Evolutionary conservation across 2,888 invertebrate genomes (phyloP).

Genomic region (Sphinx pinastri): DNA sequence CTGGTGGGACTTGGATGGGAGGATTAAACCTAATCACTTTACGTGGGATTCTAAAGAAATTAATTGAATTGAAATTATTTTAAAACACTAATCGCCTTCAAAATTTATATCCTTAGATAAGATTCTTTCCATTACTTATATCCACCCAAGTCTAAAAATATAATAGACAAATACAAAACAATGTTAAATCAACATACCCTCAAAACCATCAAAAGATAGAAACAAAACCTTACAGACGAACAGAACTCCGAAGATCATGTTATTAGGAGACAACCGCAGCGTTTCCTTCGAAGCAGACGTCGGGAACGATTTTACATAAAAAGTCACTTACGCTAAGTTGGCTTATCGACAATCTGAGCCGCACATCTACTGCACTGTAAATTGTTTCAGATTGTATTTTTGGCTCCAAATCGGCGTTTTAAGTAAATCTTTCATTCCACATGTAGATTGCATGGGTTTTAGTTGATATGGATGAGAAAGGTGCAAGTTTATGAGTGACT

Average conservation of each 20-base stretch:
- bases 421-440: not conserved
- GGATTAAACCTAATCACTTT: too few relatives aligned
- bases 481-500: too few relatives aligned
- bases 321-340: slow-evolving; percentile 51
- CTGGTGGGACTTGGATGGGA: too few relatives aligned
- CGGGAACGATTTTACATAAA: slow-evolving; percentile 51
- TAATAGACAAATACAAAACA: not conserved
- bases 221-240: slow-evolving; percentile 25
- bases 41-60: too few relatives aligned
- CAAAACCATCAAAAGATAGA: not conserved
- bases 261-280: slow-evolving; percentile 41
- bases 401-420: slow-evolving; percentile 2
- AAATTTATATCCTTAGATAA: too few relatives aligned
- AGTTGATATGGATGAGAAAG: not conserved
- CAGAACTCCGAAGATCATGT: not conserved
- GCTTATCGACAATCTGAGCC: slow-evolving; percentile 40
- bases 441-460: not conserved
- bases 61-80: too few relatives aligned
- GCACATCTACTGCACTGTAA: slow-evolving; percentile 30
- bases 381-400: slow-evolving; percentile 23
- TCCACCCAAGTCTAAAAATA: too few relatives aligned
- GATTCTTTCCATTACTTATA: too few relatives aligned
- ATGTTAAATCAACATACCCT: not conserved
- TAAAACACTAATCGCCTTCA: too few relatives aligned
- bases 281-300: slow-evolving; percentile 41